Base-by-base conservation (phyloP, 1,140 invertebrate genomes). In the Catajapyx aquilonaris region DNA sequence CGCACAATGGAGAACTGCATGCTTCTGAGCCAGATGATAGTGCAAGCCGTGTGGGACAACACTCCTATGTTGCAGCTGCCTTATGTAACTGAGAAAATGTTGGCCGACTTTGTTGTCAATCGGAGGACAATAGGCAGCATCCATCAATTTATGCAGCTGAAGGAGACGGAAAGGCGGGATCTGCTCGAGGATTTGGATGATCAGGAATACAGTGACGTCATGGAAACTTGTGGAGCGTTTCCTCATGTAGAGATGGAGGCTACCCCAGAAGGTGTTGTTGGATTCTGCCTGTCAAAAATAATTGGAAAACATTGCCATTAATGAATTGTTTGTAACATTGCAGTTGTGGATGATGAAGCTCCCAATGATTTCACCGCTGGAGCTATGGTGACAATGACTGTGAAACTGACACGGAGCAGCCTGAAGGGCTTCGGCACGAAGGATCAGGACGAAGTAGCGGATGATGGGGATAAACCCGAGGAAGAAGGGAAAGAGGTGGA, bases 1-100 rank as follows among this genome's bases (percentile, higher is more conserved):
- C 86, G 91, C 50, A 96, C 93, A 2, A 78, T 98, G 40, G 94
- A 99, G 59, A 93, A 91, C 56, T 81, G 84, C 47, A 96, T 98
- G 86, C 95, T 93, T 60, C 55, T 96, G 20, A 80, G 77, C 44
- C 86, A 90, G 34, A 91, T 97, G 83, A 73, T 97, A 32, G 84
- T 97, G 1, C 95, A 99, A 66, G 94, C 71, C 1, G 61, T 97
- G 31, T 95, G 90, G 85, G 86, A 94, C 46, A 77, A 72, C 51
- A 91, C 80, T 44, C 81, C 88, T 2, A 55, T 99, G 9, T 61
- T 96, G 5, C 94, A 99, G 61, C 60, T 99, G 39, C 95, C 95
- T 30, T 85, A 98, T 55, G 74, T 99, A 32, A 80, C 71, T 18
- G 90, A 95, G 50, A 86, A 95, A 47, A 80, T 86, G 61, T 59